Base-by-base conservation (phyloP, 2,888 invertebrate species). In the Torymus texanus region DNA sequence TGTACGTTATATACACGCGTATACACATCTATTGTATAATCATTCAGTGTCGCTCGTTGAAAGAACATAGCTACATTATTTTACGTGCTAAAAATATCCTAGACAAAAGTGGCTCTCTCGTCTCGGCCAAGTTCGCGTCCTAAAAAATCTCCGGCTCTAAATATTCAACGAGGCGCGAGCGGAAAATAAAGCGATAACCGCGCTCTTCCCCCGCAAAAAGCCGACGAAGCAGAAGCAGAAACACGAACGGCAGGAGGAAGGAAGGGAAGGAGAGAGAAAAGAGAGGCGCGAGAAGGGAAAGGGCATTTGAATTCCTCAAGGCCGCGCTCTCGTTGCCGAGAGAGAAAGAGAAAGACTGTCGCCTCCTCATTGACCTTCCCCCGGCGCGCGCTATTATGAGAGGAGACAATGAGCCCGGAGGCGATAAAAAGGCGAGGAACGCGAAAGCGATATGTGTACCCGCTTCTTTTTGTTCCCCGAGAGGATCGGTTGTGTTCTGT, bases 111-210 rank as follows among this genome's bases (percentile, higher is more conserved):
- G 8, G 41, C 41, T 41, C 41, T 41, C 5, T 41, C 5, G 29
- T 29, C 2, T 21, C 41, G 1, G 41, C 8, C 29, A 41, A 5
- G 8, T 41, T 41, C 8, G 41, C 41, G 41, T 5, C 8, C 41
- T 1, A 41, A 41, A 41, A 41, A 41, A 41, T 41, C 14, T 8
- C 21, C 18, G 62, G 14, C 55, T 11, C 62, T 66, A 66, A 61
- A 66, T 73, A 78, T 78, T 66, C 73, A 61, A 2, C 53, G 71
- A 73, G 24, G 65, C 53, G 12, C 61, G 58, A 56, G 71, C 58
- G 41, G 55, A 70, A 77, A 77, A 77, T 77, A 71, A 75, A 75
- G 71, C 63, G 70, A 68, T 73, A 78, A 41, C 41, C 8, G 41
- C 41, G 41, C 41, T 41, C 8, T 41, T 41, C 41, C 41, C 41